Percentiles rank a stretch among this genome's conserved stretches.
These are phyloP conservation scores for Bombus sylvicola DNA, from an alignment of 1,140 invertebrate genomes.

Conservation along the genomic window DNA sequence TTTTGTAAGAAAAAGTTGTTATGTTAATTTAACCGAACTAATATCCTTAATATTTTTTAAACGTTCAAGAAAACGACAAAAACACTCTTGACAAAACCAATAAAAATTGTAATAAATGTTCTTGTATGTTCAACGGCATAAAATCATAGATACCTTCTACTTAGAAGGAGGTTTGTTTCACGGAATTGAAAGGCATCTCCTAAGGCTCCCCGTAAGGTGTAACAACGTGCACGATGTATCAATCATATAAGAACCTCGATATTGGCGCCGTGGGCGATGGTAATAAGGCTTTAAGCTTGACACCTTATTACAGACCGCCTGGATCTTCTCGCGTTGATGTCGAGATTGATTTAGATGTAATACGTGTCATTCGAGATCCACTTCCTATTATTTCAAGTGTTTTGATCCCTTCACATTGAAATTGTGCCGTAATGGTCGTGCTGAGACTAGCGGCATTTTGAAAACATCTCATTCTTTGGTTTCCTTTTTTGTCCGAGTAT, in stretches of 20 bases:
- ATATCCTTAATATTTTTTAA: too few relatives aligned
- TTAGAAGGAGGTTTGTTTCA: background rate
- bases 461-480: background rate
- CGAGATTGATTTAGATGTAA: slow-evolving; percentile 69
- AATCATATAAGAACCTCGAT: slow-evolving; percentile 3
- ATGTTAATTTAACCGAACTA: too few relatives aligned
- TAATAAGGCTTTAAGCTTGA: slow-evolving; percentile 61
- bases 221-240: slow-evolving; percentile 6
- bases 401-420: background rate
- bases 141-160: background rate
- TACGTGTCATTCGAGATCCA: slow-evolving; percentile 49
- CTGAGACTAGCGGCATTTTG: background rate
- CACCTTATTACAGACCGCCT: slow-evolving; percentile 71
- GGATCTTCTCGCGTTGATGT: slow-evolving; percentile 57
- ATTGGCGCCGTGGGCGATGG: slow-evolving; percentile 5
- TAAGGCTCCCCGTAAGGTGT: background rate
- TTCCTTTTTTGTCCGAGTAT: background rate
- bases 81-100: background rate
- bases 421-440: background rate
- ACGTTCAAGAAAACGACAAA: background rate
- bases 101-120: background rate
- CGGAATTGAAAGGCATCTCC: background rate
- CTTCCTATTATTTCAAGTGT: slow-evolving; percentile 9
- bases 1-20: too few relatives aligned
- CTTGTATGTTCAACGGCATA: background rate